phyloP scores from a whole-genome alignment of 2,888 invertebrate genomes.

The Drosophila mercatorum region DNA sequence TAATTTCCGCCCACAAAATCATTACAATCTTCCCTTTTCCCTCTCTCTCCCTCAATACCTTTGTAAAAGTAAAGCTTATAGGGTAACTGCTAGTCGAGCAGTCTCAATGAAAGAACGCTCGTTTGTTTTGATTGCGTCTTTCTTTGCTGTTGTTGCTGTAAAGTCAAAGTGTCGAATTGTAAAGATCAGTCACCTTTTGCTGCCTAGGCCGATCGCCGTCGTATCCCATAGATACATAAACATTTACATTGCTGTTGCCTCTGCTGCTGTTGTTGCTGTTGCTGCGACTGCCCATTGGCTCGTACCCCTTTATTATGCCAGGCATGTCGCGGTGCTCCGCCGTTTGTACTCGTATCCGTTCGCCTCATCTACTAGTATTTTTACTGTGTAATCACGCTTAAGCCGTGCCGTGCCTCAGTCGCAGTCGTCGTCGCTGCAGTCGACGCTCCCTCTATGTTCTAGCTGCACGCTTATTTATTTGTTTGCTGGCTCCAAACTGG shows the following conservation, averaged over 20 bases:
- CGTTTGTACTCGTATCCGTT: slow-evolving; percentile 56
- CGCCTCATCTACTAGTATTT: slow-evolving; percentile 42
- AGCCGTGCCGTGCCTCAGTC: slow-evolving; percentile 45
- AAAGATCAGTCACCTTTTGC: slow-evolving; percentile 76
- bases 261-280: slow-evolving; percentile 31
- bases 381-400: slow-evolving; percentile 67
- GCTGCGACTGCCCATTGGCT: slow-evolving; percentile 42
- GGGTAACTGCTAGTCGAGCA: background rate
- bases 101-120: background rate
- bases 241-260: slow-evolving; percentile 65
- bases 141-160: slow-evolving; percentile 46
- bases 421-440: slow-evolving; percentile 3
- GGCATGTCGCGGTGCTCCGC: slow-evolving; percentile 63
- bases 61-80: background rate
- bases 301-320: slow-evolving; percentile 71
- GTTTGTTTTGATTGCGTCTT: slow-evolving; percentile 72
- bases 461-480: slow-evolving; percentile 76
- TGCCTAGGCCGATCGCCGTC: slow-evolving; percentile 53
- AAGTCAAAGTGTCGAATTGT: slow-evolving; percentile 79
- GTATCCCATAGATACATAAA: slow-evolving; percentile 70
- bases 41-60: no score
- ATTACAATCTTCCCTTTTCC: no score
- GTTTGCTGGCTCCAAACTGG: slow-evolving; percentile 75
- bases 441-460: slow-evolving; percentile 48
- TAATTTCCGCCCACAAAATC: no score